Conservation (phyloP, 2,888 invertebrate species). For the Drosophila paracracens region DNA sequence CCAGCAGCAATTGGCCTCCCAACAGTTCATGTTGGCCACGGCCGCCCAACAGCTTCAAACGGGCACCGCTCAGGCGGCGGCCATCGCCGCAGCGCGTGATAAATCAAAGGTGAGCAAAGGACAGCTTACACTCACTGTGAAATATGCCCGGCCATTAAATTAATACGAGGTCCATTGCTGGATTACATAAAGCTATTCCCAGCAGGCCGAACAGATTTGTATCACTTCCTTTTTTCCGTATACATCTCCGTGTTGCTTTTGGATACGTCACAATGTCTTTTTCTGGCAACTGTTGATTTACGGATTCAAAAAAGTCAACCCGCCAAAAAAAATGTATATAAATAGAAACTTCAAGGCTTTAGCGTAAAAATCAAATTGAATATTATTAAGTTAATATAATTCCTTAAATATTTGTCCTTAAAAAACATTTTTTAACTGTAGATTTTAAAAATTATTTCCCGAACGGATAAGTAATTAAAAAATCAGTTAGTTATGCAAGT, state of each 20-base stretch:
- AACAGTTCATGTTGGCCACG: slow-evolving; percentile 78
- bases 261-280: background rate
- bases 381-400: background rate
- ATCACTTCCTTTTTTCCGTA: background rate
- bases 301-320: background rate
- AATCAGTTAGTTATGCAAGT: background rate
- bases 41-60: slow-evolving; percentile 76
- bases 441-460: background rate
- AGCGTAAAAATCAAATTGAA: background rate
- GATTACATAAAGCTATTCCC: background rate
- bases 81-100: slow-evolving; percentile 85
- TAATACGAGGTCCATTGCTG: background rate
- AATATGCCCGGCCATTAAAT: background rate
- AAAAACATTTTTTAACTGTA: background rate
- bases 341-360: background rate
- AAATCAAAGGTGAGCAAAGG: slow-evolving; percentile 86
- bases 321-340: background rate
- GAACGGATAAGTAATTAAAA: background rate
- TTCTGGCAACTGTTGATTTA: background rate
- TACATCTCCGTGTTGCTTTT: background rate
- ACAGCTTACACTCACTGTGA: background rate
- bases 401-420: background rate
- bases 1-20: slow-evolving; percentile 78
- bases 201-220: background rate
- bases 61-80: slow-evolving; percentile 71